Conservation (phyloP, 2,888 invertebrate genomes). For the Tenthredo scrophulariae region DNA sequence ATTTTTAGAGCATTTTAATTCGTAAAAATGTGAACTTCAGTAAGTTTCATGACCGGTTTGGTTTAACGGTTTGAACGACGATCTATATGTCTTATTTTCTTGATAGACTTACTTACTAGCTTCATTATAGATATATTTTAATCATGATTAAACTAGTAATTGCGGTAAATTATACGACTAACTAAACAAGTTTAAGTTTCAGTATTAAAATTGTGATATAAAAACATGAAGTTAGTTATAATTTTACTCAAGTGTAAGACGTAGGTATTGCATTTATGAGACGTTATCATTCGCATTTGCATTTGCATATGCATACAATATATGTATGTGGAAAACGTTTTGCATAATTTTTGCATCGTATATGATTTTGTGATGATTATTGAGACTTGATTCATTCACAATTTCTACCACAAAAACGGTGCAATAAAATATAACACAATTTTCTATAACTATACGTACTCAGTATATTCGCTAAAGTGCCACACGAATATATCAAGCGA, state of each 20-base stretch:
- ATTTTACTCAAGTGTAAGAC: conserved; percentile 25
- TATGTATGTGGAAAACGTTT: background rate
- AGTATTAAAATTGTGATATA: conserved; percentile 52
- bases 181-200: conserved; percentile 34
- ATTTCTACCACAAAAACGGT: background rate
- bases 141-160: background rate
- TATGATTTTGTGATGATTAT: conserved; percentile 3
- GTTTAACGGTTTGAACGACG: background rate
- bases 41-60: background rate
- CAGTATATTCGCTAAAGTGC: conserved; percentile 37
- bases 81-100: background rate
- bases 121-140: background rate
- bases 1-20: background rate
- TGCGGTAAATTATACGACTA: conserved; percentile 16
- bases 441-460: conserved; percentile 42
- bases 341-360: background rate
- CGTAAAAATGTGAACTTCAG: background rate
- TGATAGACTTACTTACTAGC: background rate
- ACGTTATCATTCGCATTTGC: conserved; percentile 15
- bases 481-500: conserved; percentile 53
- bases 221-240: conserved; percentile 33
- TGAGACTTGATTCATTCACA: background rate
- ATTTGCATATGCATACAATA: background rate
- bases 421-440: conserved; percentile 32
- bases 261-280: background rate